Evolutionary conservation across 2,888 invertebrate genomes (phyloP).

Genomic region (Alcis repandata): DNA sequence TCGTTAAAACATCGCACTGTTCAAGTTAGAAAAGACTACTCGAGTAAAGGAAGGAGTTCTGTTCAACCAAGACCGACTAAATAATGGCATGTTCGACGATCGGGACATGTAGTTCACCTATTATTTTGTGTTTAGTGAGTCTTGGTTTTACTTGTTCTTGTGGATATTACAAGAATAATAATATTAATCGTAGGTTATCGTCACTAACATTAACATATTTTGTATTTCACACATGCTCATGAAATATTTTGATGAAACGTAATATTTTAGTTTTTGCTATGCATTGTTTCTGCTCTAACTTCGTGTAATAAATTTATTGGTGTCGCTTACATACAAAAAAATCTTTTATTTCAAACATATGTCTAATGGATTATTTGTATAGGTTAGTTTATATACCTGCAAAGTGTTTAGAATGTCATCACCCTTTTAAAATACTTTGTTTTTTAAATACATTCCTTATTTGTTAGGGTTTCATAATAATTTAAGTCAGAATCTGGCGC

Average conservation of each 20-base stretch:
- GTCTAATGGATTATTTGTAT: too few relatives aligned
- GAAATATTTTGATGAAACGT: conserved; percentile 31
- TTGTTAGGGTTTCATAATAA: too few relatives aligned
- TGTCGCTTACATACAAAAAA: conserved; percentile 71
- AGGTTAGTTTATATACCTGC: too few relatives aligned
- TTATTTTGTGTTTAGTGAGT: conserved; percentile 85
- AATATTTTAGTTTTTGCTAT: conserved; percentile 64
- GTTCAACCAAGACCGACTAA: conserved; percentile 87
- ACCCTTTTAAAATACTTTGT: too few relatives aligned
- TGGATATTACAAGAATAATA: conserved; percentile 66
- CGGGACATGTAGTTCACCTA: conserved; percentile 68
- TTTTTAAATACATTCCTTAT: too few relatives aligned
- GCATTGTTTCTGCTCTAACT: conserved; percentile 75
- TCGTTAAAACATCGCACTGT: conserved; percentile 80
- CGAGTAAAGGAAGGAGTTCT: conserved; percentile 86
- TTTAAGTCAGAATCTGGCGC: too few relatives aligned
- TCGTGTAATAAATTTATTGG: conserved; percentile 70
- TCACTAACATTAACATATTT: conserved; percentile 46
- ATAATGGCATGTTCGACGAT: conserved; percentile 72
- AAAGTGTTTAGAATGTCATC: too few relatives aligned
- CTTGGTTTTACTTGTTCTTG: conserved; percentile 84
- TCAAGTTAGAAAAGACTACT: conserved; percentile 86
- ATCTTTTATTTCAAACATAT: conserved; percentile 41
- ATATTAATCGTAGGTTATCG: conserved; percentile 46
- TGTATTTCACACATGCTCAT: conserved; percentile 37